Percentiles rank a stretch among this genome's conserved stretches.
phyloP scores from a whole-genome alignment of 2,113 vertebrate species.

The Paracanthobrama guichenoti region DNA sequence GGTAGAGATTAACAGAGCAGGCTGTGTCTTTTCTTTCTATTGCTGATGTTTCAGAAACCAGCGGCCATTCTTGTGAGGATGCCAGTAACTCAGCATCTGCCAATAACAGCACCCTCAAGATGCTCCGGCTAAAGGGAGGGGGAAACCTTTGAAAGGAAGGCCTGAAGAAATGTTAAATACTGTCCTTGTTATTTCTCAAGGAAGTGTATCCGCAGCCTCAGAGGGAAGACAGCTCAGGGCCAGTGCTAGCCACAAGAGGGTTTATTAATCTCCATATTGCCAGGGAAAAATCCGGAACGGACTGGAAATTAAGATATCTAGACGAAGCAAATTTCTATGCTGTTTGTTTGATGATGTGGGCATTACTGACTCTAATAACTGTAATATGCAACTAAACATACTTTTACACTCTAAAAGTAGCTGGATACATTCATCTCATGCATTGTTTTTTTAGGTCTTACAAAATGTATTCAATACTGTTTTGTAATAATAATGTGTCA shows the following conservation, averaged over 20 bases:
- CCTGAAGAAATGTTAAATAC: constrained; percentile 60
- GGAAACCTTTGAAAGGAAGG: constrained; percentile 64
- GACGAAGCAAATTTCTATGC: constrained; percentile 34
- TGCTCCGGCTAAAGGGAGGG: constrained; percentile 62
- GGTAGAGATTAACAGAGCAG: constrained; percentile 29
- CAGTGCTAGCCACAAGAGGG: constrained; percentile 35
- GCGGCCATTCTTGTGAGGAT: constrained; percentile 65
- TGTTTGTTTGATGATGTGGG: not conserved
- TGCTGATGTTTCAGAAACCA: constrained; percentile 37
- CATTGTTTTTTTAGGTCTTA: not conserved
- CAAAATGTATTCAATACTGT: not conserved
- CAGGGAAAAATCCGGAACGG: constrained; percentile 22
- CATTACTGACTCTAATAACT: not conserved
- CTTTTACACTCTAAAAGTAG: not conserved
- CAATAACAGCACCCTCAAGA: constrained; percentile 71
- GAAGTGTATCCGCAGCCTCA: constrained; percentile 76
- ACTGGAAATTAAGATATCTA: constrained; percentile 33
- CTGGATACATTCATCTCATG: not conserved
- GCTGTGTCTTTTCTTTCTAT: constrained; percentile 35
- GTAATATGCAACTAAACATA: not conserved
- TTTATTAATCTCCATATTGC: constrained; percentile 37
- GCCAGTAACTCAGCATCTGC: constrained; percentile 68
- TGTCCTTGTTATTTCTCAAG: constrained; percentile 74
- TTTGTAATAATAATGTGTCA: not conserved
- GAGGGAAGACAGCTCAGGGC: constrained; percentile 56